Evolutionary conservation across 1,140 invertebrate genomes (phyloP).

Genomic region (Leptopilina boulardi): DNA sequence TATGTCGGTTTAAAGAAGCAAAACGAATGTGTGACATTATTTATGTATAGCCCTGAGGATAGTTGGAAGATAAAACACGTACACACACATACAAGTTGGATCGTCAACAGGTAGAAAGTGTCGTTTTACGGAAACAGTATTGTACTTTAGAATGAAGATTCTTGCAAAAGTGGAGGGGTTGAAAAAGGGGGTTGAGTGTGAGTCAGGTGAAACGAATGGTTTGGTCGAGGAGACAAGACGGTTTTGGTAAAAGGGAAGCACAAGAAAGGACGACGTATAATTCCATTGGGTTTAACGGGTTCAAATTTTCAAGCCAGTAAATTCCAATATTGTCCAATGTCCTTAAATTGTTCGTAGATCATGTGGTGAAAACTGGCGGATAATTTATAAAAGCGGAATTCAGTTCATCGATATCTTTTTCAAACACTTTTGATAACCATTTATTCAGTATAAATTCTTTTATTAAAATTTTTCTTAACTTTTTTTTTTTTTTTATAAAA

Average conservation of each 20-base stretch:
- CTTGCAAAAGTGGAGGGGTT: conserved; percentile 12
- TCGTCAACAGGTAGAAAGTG: conserved; percentile 25
- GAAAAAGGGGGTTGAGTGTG: conserved; percentile 43
- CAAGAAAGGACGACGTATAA: conserved; percentile 37
- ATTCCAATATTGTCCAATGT: conserved; percentile 69
- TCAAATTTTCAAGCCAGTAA: conserved; percentile 69
- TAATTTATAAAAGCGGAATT: conserved; percentile 67
- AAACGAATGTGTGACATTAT: too few relatives aligned
- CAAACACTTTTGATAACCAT: too few relatives aligned
- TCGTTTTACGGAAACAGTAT: conserved; percentile 37
- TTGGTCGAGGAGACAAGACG: conserved; percentile 47
- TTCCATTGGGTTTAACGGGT: conserved; percentile 55
- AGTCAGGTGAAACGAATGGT: conserved; percentile 52
- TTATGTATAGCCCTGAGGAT: too few relatives aligned
- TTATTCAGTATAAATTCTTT: too few relatives aligned
- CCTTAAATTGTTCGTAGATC: conserved; percentile 66
- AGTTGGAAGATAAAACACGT: too few relatives aligned
- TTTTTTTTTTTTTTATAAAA: conserved; percentile 17
- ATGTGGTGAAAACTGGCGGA: conserved; percentile 46
- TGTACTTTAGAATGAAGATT: conserved; percentile 9
- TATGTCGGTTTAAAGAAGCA: too few relatives aligned
- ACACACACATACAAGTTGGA: too few relatives aligned
- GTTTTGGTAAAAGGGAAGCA: neutral
- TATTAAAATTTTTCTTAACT: conserved; percentile 36
- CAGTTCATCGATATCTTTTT: conserved; percentile 61